Conservation (phyloP, 1,140 invertebrate genomes). For the Drosophila nigrodunni region DNA sequence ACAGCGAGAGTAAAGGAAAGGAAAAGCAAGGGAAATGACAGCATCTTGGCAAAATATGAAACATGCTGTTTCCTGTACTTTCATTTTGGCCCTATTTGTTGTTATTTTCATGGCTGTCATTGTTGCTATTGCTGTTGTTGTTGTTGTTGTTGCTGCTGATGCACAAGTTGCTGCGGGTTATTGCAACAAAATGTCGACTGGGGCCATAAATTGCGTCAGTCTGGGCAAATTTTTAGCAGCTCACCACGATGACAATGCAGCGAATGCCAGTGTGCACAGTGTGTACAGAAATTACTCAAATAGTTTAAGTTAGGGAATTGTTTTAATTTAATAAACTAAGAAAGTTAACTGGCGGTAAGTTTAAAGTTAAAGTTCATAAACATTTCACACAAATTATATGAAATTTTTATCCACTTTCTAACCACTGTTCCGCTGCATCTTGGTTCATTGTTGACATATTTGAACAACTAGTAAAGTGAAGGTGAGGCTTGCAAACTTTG, state of each 20-base stretch:
- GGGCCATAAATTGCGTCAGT: slow-evolving; percentile 77
- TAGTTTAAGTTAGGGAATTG: too few relatives aligned
- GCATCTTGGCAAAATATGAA: slow-evolving; percentile 77
- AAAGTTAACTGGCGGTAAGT: too few relatives aligned
- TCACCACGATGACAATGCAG: slow-evolving; percentile 5
- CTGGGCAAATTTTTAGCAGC: slow-evolving; percentile 68
- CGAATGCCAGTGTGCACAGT: slow-evolving; percentile 1
- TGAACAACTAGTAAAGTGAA: slow-evolving; percentile 42
- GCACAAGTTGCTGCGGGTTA: slow-evolving; percentile 61
- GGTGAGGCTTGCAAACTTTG: slow-evolving; percentile 62
- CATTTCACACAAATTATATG: too few relatives aligned
- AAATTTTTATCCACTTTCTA: too few relatives aligned
- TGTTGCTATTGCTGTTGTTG: slow-evolving; percentile 26
- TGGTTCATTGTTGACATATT: slow-evolving; percentile 75
- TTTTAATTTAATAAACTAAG: too few relatives aligned
- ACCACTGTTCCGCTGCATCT: slow-evolving; percentile 18
- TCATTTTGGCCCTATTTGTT: slow-evolving; percentile 32
- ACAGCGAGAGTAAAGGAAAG: slow-evolving; percentile 5
- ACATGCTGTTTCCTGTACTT: slow-evolving; percentile 58
- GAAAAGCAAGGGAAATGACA: slow-evolving; percentile 24
- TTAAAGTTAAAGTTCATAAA: too few relatives aligned
- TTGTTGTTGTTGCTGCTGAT: slow-evolving; percentile 28
- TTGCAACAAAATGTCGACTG: slow-evolving; percentile 79
- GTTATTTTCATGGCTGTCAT: background rate
- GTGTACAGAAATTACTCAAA: background rate